These are phyloP conservation scores for Tiphia femorata DNA, from an alignment of 2,888 invertebrate genomes.

Conservation along the genomic window DNA sequence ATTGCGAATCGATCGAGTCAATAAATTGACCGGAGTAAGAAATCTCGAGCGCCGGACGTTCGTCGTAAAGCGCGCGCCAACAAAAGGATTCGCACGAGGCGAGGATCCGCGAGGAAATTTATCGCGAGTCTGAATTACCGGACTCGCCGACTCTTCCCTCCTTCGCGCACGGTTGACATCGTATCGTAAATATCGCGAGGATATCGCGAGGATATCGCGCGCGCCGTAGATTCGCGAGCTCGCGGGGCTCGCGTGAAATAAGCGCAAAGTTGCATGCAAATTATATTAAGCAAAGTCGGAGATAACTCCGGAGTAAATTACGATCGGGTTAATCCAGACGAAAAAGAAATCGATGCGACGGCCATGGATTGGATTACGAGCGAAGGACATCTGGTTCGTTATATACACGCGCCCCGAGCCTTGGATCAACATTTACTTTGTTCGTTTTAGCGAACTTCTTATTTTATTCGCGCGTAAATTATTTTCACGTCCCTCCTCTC, in stretches of 20 bases:
- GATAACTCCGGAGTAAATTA: conserved; percentile 27
- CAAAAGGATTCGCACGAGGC: too few relatives aligned
- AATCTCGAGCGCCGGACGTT: too few relatives aligned
- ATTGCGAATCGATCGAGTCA: too few relatives aligned
- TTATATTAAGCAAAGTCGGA: conserved; percentile 6
- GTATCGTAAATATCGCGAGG: not conserved
- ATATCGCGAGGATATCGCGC: not conserved
- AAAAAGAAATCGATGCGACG: conserved; percentile 30
- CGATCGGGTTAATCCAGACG: conserved; percentile 31
- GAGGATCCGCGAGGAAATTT: too few relatives aligned
- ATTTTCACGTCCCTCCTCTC: too few relatives aligned
- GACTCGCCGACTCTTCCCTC: too few relatives aligned
- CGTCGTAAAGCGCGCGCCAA: too few relatives aligned
- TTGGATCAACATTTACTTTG: conserved; percentile 9
- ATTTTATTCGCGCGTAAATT: conserved; percentile 5
- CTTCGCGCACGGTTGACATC: not conserved
- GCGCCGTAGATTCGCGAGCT: not conserved
- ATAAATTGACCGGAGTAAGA: too few relatives aligned
- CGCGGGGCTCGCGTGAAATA: not conserved
- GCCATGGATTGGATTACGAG: conserved; percentile 37
- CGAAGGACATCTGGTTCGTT: conserved; percentile 34
- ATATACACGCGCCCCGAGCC: conserved; percentile 6
- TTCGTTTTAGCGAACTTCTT: conserved; percentile 9
- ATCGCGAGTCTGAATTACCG: too few relatives aligned
- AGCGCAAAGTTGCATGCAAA: conserved; percentile 9